Conservation (phyloP, 2,113 vertebrate genomes). For the Amia ocellicauda region DNA sequence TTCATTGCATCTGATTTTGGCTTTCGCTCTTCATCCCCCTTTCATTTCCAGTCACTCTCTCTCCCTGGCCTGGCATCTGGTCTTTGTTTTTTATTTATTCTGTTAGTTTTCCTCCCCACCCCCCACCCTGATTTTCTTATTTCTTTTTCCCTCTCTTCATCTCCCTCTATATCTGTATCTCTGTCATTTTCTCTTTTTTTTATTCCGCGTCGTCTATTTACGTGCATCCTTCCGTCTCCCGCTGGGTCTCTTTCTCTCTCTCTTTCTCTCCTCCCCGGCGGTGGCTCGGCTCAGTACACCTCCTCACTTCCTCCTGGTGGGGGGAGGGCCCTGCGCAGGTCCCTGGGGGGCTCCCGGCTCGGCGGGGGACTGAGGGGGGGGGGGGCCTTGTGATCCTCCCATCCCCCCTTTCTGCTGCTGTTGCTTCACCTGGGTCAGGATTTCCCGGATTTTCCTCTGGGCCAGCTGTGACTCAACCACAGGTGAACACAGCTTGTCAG, state of each 20-base stretch:
- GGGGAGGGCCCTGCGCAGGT: slow-evolving; percentile 54
- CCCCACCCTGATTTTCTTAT: slow-evolving; percentile 38
- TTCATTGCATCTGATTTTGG: too few relatives aligned
- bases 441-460: slow-evolving; percentile 93
- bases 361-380: slow-evolving; percentile 51
- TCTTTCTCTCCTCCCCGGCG: slow-evolving; percentile 38
- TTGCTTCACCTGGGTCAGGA: slow-evolving; percentile 90
- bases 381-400: slow-evolving; percentile 53
- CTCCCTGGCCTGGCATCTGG: slow-evolving; percentile 68
- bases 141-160: slow-evolving; percentile 27
- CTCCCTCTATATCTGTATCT: slow-evolving; percentile 12
- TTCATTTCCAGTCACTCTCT: slow-evolving; percentile 63
- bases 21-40: slow-evolving; percentile 27
- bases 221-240: slow-evolving; percentile 55
- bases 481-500: neutral
- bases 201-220: slow-evolving; percentile 16
- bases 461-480: slow-evolving; percentile 69
- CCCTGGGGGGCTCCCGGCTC: slow-evolving; percentile 56
- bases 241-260: slow-evolving; percentile 60
- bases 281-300: slow-evolving; percentile 49
- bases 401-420: slow-evolving; percentile 83
- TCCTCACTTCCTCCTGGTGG: slow-evolving; percentile 74
- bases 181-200: slow-evolving; percentile 20
- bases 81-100: slow-evolving; percentile 54
- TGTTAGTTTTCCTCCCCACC: slow-evolving; percentile 30